phyloP scores from a whole-genome alignment of 2,113 vertebrate genomes.

The Crotalus helleri region DNA sequence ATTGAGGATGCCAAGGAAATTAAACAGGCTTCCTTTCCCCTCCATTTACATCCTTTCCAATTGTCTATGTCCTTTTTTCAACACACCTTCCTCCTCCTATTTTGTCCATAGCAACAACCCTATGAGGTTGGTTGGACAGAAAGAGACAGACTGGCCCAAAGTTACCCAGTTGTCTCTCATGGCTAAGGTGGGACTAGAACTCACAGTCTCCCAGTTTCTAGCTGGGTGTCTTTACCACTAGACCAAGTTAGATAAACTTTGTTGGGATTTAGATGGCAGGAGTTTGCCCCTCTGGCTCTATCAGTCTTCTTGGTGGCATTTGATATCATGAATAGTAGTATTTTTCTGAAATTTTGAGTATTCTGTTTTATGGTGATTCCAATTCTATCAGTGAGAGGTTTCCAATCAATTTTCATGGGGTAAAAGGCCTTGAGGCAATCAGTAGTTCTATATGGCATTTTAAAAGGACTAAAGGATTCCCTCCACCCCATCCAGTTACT shows the following conservation, averaged over 20 bases:
- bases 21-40: not conserved
- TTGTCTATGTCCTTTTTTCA: not conserved
- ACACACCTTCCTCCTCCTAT: not conserved
- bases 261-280: not conserved
- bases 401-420: not conserved
- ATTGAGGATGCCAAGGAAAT: not conserved
- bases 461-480: not conserved
- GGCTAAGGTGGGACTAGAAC: not conserved
- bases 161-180: not conserved
- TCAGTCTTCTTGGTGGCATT: not conserved
- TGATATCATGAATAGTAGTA: not conserved
- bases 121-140: not conserved
- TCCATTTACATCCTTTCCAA: not conserved
- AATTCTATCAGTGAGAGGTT: not conserved
- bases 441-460: not conserved
- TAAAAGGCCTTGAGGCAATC: not conserved
- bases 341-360: not conserved
- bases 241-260: not conserved
- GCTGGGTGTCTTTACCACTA: not conserved
- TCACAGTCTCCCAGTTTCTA: not conserved
- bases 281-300: not conserved
- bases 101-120: not conserved
- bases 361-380: not conserved
- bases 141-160: not conserved
- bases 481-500: not conserved